Base-by-base conservation (phyloP, 2,888 invertebrate species). In the Ptychoptera contaminata region DNA sequence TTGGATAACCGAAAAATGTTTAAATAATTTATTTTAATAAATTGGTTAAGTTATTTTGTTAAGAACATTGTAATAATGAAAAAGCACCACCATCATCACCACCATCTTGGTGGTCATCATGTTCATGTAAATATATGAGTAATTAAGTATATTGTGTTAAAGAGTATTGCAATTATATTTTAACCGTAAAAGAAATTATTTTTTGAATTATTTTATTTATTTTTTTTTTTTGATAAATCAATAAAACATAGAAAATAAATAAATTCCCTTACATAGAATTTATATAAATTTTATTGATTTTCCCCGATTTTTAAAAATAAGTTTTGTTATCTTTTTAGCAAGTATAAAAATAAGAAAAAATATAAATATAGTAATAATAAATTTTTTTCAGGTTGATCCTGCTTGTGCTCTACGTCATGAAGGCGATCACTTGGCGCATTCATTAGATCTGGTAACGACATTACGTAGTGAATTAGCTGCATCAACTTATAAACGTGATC, bases 381-480 rank as follows among this genome's bases (percentile, higher is more conserved):
- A n/a, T n/a, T n/a, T n/a, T n/a, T n/a, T n/a, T n/a, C n/a, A 50
- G 47, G 29, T 59, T 34, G 59, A 62, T 35, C 49, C 50, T 29
- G 53, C 57, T 2, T 58, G 58, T 48, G 41, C 47, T 16, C 56
- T 57, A 32, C 57, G 58, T 42, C 54, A 54, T 40, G 56, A 57
- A 47, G 54, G 36, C 15, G 51, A 54, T 42, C 52, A 52, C 45
- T 45, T 50, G 16, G 40, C 47, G 23, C 53, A 54, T 45, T 49
- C 58, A 47, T 73, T 78, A 57, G 86, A 86, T 61, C 64, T 83
- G 52, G 73, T 82, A 29, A 85, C 85, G 34, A 72, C 80, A 9
- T 67, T 88, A 48, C 74, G 84, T 52, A 87, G 87, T 63, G 88
- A 88, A 63, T 66, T 88, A 52, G 88, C 88, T 14, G 87, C 79